Evolutionary conservation across 1,140 invertebrate genomes (phyloP).

Genomic region (Eumaeus atala): DNA sequence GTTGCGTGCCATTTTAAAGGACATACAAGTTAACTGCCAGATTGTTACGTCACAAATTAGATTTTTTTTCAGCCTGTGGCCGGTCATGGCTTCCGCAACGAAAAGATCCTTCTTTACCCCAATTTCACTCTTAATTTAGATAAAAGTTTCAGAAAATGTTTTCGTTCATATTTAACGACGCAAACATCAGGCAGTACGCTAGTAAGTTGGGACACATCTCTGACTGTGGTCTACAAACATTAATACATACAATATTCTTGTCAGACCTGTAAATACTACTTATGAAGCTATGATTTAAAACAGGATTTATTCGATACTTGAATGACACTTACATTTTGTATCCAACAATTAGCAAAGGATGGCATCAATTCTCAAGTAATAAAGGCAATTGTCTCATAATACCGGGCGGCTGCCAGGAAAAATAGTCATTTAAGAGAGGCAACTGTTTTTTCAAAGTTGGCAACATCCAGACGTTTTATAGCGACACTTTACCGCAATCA

Average conservation of each 20-base stretch:
- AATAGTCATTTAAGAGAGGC: conserved; percentile 61
- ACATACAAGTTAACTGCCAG: conserved; percentile 36
- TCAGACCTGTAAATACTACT: too few relatives aligned
- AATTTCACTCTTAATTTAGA: too few relatives aligned
- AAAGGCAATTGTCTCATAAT: conserved; percentile 67
- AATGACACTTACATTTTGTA: conserved; percentile 21
- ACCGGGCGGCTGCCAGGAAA: conserved; percentile 61
- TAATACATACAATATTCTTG: too few relatives aligned
- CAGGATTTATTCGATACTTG: conserved; percentile 1
- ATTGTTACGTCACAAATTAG: conserved; percentile 29
- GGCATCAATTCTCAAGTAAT: conserved; percentile 57
- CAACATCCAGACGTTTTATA: conserved; percentile 66
- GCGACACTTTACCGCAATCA: conserved; percentile 71
- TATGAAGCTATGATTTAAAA: neutral
- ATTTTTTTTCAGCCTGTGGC: neutral
- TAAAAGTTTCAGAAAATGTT: too few relatives aligned
- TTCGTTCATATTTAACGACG: too few relatives aligned
- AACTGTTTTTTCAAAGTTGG: conserved; percentile 69
- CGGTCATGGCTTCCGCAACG: too few relatives aligned
- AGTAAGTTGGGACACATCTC: too few relatives aligned
- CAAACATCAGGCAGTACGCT: too few relatives aligned
- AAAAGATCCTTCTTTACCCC: too few relatives aligned
- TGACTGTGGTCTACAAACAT: too few relatives aligned
- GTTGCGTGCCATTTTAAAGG: conserved; percentile 41
- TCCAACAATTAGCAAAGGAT: conserved; percentile 30